These are phyloP conservation scores for Pedetes capensis DNA, from an alignment of 2,113 vertebrate genomes.

Conservation along the genomic window DNA sequence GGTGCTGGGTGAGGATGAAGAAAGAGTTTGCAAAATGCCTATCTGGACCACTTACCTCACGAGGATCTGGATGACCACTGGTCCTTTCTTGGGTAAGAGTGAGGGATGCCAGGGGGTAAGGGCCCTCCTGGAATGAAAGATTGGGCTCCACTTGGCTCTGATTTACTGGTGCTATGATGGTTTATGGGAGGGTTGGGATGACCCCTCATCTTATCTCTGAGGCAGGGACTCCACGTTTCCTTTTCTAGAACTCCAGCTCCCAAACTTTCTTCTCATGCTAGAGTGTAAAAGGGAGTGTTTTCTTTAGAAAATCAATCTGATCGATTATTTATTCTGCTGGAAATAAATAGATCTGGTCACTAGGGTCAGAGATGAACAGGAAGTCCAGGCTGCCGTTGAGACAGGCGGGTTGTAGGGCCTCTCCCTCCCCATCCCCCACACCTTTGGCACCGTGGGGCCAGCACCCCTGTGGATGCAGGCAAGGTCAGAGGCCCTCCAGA, in stretches of 20 bases:
- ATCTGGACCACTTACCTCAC: rapidly evolving
- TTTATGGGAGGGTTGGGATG: neutral
- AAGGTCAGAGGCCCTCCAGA: neutral
- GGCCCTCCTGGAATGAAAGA: neutral
- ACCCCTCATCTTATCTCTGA: neutral
- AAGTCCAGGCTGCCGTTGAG: neutral
- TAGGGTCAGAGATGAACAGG: neutral
- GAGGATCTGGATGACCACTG: too few species aligned
- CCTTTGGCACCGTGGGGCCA: neutral
- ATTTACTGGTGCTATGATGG: neutral
- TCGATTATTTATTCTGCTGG: constrained; percentile 52
- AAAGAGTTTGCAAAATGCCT: neutral
- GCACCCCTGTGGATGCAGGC: rapidly evolving
- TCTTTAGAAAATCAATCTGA: constrained; percentile 51
- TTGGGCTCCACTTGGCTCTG: neutral
- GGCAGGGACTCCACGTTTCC: neutral
- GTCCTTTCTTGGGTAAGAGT: neutral
- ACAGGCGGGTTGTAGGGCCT: neutral
- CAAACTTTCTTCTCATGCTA: neutral
- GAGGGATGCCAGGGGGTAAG: neutral
- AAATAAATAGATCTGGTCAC: constrained; percentile 53
- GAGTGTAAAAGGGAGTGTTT: neutral
- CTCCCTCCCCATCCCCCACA: rapidly evolving
- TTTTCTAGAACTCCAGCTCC: neutral
- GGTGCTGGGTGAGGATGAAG: neutral